These are phyloP conservation scores for Falco cherrug DNA, from an alignment of 2,797 vertebrate species.

Conservation along the genomic window DNA sequence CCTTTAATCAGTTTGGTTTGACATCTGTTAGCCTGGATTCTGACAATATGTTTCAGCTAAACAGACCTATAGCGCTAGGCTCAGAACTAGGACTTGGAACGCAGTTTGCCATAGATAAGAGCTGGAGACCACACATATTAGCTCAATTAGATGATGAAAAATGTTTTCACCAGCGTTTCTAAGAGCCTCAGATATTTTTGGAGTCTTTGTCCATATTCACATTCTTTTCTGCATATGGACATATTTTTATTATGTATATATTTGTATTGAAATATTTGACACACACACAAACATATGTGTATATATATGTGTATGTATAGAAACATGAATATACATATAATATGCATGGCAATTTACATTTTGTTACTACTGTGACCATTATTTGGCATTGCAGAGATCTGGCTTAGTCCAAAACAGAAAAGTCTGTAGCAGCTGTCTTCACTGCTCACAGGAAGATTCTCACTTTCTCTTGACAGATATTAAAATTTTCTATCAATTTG, in stretches of 20 bases:
- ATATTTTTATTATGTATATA: neutral
- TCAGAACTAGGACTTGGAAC: neutral
- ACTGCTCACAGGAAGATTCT: neutral
- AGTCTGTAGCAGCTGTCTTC: neutral
- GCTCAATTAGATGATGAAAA: neutral
- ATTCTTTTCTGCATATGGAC: neutral
- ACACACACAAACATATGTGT: neutral
- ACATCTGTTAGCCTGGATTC: neutral
- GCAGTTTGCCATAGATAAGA: neutral
- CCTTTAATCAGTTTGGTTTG: neutral
- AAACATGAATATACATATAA: neutral
- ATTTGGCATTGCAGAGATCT: neutral
- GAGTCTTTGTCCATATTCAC: neutral
- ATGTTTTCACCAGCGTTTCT: neutral
- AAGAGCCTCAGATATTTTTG: neutral
- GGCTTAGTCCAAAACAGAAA: neutral
- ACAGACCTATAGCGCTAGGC: neutral
- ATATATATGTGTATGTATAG: neutral
- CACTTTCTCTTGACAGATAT: neutral
- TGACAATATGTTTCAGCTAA: neutral
- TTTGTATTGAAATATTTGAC: neutral
- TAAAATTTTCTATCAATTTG: neutral
- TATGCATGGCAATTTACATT: neutral
- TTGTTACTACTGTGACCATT: neutral
- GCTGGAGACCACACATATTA: neutral